These are phyloP conservation scores for Nansenia antarctica DNA, from an alignment of 2,113 vertebrate species.

Conservation along the genomic window DNA sequence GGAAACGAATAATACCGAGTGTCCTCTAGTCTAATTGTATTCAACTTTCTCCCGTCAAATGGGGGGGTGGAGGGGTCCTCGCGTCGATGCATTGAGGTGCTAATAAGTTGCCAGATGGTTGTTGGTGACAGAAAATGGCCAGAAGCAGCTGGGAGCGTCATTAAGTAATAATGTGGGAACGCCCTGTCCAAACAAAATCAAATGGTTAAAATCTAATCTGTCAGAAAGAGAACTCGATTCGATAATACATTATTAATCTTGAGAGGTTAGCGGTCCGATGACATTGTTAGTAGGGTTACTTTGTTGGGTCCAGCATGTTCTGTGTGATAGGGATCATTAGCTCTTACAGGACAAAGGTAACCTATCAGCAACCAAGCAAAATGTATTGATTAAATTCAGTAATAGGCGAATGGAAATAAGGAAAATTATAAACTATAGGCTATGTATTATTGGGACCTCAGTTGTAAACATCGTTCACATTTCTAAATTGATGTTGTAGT, in stretches of 20 bases:
- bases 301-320: conserved; percentile 55
- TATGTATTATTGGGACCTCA: neutral
- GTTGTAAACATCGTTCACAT: neutral
- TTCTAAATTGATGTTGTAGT: neutral
- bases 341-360: conserved; percentile 43
- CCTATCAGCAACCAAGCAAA: conserved; percentile 48
- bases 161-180: conserved; percentile 88
- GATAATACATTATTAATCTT: conserved; percentile 87
- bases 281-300: conserved; percentile 35
- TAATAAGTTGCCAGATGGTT: conserved; percentile 90
- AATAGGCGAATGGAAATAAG: conserved; percentile 21
- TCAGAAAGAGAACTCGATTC: conserved; percentile 76
- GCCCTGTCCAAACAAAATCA: conserved; percentile 86
- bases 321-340: conserved; percentile 63
- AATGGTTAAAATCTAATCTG: conserved; percentile 78
- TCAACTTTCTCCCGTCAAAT: conserved; percentile 67
- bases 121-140: conserved; percentile 85
- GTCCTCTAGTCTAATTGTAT: conserved; percentile 67
- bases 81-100: conserved; percentile 85
- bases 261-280: conserved; percentile 38
- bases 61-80: too few species aligned
- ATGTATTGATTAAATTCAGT: conserved; percentile 60
- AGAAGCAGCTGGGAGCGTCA: conserved; percentile 85
- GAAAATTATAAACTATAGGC: conserved; percentile 6
- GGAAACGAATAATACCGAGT: conserved; percentile 31